phyloP scores from a whole-genome alignment of 2,113 vertebrate species.

The Corythornis cristatus region DNA sequence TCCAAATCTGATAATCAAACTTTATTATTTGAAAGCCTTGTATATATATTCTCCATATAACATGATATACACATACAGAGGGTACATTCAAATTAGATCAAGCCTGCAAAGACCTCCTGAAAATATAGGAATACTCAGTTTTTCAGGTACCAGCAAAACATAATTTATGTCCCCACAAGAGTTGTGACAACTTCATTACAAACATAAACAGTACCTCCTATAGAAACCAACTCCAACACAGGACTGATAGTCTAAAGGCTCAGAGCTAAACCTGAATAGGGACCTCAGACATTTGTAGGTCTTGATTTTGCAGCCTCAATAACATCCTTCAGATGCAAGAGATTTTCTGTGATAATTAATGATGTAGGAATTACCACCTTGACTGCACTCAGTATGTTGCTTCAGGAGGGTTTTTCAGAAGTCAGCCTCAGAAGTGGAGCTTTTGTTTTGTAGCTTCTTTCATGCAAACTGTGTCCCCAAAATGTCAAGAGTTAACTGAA shows the following conservation, averaged over 20 bases:
- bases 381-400: not conserved
- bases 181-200: not conserved
- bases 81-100: not conserved
- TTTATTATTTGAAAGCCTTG: not conserved
- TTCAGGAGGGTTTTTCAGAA: constrained; percentile 3
- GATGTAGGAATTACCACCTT: not conserved
- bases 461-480: constrained; percentile 43
- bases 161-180: not conserved
- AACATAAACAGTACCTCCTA: not conserved
- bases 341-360: constrained; percentile 8
- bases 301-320: not conserved
- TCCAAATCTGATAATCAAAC: not conserved
- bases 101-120: not conserved
- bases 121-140: not conserved
- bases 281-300: not conserved
- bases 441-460: constrained; percentile 32
- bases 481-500: constrained; percentile 49
- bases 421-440: not conserved
- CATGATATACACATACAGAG: not conserved
- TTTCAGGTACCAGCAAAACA: not conserved
- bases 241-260: not conserved
- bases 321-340: not conserved
- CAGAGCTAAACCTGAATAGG: not conserved
- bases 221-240: not conserved
- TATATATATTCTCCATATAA: not conserved